These are phyloP conservation scores for Euleptes europaea DNA, from an alignment of 2,113 vertebrate species.

Conservation along the genomic window DNA sequence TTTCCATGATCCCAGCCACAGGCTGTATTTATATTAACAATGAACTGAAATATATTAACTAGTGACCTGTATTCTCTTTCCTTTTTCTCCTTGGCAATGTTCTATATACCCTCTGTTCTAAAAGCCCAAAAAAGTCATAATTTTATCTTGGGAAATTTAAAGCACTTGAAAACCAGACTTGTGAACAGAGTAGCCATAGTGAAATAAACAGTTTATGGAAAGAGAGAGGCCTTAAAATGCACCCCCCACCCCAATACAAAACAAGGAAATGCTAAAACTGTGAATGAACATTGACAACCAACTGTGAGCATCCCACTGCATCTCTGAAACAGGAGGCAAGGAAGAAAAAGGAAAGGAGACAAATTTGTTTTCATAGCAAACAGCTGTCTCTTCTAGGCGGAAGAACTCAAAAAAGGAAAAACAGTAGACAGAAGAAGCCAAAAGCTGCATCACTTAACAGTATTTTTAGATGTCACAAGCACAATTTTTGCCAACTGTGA, in stretches of 20 bases:
- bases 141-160: constrained; percentile 34
- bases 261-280: constrained; percentile 58
- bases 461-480: constrained; percentile 70
- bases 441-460: constrained; percentile 61
- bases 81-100: accelerated
- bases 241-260: constrained; percentile 34
- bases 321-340: constrained; percentile 59
- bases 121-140: background rate
- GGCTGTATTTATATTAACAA: constrained; percentile 10
- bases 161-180: constrained; percentile 23
- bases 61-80: background rate
- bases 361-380: constrained; percentile 65
- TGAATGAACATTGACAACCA: constrained; percentile 69
- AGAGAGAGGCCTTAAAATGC: constrained; percentile 10
- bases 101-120: background rate
- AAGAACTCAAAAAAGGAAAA: constrained; percentile 59
- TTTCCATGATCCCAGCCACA: background rate
- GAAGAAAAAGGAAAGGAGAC: constrained; percentile 52
- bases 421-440: constrained; percentile 49
- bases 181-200: background rate
- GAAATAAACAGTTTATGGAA: constrained; percentile 38
- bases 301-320: constrained; percentile 59
- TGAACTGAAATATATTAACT: background rate
- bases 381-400: constrained; percentile 65
- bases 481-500: constrained; percentile 61